Conservation (phyloP, 2,797 vertebrate species). For the Lithobates pipiens region DNA sequence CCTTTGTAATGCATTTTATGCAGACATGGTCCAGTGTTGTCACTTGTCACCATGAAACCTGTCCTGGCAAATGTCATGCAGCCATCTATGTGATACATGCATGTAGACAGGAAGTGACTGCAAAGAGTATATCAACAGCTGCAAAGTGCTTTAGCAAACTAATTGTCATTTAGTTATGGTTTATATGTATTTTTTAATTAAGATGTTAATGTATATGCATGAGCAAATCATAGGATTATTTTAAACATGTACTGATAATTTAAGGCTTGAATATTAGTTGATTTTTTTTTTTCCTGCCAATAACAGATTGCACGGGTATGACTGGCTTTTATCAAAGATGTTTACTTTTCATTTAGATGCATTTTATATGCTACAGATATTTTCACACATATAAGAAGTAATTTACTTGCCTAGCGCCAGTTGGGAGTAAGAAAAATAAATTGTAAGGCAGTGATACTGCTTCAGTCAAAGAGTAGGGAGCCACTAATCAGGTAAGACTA, state of each 20-base stretch:
- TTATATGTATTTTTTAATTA: too few species aligned
- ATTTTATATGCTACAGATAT: constrained; percentile 15
- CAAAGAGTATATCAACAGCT: too few species aligned
- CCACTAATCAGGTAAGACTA: constrained; percentile 38
- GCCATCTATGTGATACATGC: too few species aligned
- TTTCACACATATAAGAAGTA: constrained; percentile 33
- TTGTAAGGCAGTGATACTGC: constrained; percentile 29
- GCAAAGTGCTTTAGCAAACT: too few species aligned
- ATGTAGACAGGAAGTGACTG: too few species aligned
- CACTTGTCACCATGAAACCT: too few species aligned
- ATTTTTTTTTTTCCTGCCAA: neutral
- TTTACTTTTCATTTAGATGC: constrained; percentile 36
- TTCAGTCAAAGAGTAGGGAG: constrained; percentile 22
- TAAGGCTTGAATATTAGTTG: neutral
- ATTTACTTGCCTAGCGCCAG: constrained; percentile 27
- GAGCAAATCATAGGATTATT: too few species aligned
- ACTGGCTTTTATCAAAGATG: constrained; percentile 1
- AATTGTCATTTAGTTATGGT: too few species aligned
- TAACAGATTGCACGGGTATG: neutral
- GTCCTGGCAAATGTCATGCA: too few species aligned
- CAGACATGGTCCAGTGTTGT: too few species aligned
- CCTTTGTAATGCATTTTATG: too few species aligned
- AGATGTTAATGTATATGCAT: too few species aligned
- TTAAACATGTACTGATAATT: neutral
- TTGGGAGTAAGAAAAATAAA: constrained; percentile 31